These are phyloP conservation scores for Trachelus iudaicus DNA, from an alignment of 2,888 invertebrate genomes.

Conservation along the genomic window DNA sequence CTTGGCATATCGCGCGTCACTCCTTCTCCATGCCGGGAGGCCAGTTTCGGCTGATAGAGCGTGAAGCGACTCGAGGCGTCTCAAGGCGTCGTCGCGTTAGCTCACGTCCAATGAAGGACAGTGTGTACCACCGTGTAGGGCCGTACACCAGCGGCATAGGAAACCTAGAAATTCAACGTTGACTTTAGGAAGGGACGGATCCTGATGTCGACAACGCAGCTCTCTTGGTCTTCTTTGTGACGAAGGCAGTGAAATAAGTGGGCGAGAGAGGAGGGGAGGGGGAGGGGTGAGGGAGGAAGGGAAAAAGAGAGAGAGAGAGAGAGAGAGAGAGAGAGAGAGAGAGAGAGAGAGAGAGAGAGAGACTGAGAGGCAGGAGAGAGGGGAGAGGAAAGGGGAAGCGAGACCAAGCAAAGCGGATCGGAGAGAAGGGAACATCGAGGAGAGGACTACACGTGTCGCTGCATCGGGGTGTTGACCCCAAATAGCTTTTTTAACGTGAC, in stretches of 20 bases:
- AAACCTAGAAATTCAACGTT: conserved; percentile 36
- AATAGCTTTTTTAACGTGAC: conserved; percentile 61
- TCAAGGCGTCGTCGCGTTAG: too few species aligned
- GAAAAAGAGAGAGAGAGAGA: background rate
- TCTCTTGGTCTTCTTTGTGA: too few species aligned
- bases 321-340: background rate
- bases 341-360: background rate
- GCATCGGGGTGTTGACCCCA: conserved; percentile 71
- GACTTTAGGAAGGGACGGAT: too few species aligned
- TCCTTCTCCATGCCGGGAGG: too few species aligned
- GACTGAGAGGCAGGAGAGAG: background rate
- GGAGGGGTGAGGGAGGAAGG: background rate
- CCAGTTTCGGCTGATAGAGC: too few species aligned
- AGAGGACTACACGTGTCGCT: conserved; percentile 66
- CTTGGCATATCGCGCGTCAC: too few species aligned
- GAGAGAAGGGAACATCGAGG: background rate
- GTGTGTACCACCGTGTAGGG: too few species aligned
- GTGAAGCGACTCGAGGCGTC: too few species aligned
- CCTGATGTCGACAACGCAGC: too few species aligned
- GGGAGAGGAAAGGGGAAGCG: background rate
- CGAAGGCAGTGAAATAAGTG: background rate
- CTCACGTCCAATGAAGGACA: too few species aligned
- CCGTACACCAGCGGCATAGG: conserved; percentile 25
- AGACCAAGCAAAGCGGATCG: background rate
- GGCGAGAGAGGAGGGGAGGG: background rate